Evolutionary conservation across 2,797 vertebrate genomes (phyloP).

Genomic region (Sebastolobus alascanus): DNA sequence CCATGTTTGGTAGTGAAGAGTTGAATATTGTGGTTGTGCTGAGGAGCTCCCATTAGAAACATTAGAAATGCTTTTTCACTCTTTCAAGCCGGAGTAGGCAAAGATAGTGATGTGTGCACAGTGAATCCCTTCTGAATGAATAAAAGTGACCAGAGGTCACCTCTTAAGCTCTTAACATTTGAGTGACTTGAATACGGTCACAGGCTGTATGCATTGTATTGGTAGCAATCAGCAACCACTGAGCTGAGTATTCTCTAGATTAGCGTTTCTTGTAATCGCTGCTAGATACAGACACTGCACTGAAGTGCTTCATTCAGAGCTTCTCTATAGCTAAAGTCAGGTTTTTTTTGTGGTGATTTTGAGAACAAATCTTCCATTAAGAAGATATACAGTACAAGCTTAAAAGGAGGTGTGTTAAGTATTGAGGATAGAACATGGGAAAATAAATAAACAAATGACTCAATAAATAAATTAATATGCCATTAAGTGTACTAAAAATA

Average conservation of each 20-base stretch:
- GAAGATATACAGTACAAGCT: background rate
- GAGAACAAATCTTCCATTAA: conserved; percentile 1
- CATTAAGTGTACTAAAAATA: too few species aligned
- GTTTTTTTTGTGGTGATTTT: background rate
- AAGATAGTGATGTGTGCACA: background rate
- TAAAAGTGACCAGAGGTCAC: conserved; percentile 4
- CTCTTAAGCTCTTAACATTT: background rate
- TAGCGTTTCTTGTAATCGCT: background rate
- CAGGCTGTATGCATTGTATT: background rate
- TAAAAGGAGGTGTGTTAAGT: background rate
- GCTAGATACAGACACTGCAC: background rate
- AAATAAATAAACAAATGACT: too few species aligned
- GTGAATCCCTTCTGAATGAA: conserved; percentile 10
- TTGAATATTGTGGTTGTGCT: background rate
- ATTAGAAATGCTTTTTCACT: background rate
- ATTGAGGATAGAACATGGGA: too few species aligned
- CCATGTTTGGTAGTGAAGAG: background rate
- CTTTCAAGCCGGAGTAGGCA: background rate
- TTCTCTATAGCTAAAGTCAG: background rate
- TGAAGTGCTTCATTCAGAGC: background rate
- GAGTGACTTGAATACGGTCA: conserved; percentile 1
- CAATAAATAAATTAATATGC: too few species aligned
- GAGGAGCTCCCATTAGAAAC: background rate
- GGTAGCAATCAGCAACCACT: background rate
- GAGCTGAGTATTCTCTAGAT: background rate